phyloP scores from a whole-genome alignment of 2,888 invertebrate species.

The Hypolimnas misippus region DNA sequence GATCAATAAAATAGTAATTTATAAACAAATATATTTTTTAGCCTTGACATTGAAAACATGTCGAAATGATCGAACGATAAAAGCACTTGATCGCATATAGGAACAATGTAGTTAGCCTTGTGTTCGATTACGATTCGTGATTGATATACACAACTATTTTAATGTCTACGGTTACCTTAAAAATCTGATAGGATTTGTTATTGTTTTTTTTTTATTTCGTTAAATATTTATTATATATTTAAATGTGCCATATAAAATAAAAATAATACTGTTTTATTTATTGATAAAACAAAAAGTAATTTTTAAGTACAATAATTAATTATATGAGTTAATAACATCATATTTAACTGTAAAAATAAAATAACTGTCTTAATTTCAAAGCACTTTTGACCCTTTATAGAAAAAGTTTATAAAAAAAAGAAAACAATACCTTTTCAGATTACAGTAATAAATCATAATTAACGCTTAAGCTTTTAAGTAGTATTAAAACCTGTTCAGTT shows the following conservation, averaged over 20 bases:
- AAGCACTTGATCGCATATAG: slow-evolving; percentile 66
- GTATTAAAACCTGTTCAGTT: slow-evolving; percentile 14
- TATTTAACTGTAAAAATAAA: too few species aligned
- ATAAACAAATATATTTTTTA: slow-evolving; percentile 44
- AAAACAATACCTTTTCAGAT: too few species aligned
- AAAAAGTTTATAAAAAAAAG: too few species aligned
- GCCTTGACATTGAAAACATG: slow-evolving; percentile 74
- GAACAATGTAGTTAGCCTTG: slow-evolving; percentile 77
- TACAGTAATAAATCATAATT: too few species aligned
- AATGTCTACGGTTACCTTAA: slow-evolving; percentile 29
- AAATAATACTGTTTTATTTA: too few species aligned
- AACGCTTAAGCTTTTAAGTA: background rate
- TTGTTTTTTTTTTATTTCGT: slow-evolving; percentile 13
- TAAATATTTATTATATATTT: background rate
- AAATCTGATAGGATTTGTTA: slow-evolving; percentile 17
- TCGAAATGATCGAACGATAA: slow-evolving; percentile 71
- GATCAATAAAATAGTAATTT: background rate
- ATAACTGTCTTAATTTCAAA: too few species aligned
- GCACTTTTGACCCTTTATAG: too few species aligned
- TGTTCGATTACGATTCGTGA: slow-evolving; percentile 54
- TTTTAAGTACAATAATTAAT: too few species aligned
- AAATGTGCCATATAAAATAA: too few species aligned
- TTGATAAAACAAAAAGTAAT: too few species aligned
- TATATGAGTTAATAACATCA: too few species aligned
- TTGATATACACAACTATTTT: slow-evolving; percentile 31